These are phyloP conservation scores for Dendropsophus ebraccatus DNA, from an alignment of 2,113 vertebrate genomes.

Conservation along the genomic window DNA sequence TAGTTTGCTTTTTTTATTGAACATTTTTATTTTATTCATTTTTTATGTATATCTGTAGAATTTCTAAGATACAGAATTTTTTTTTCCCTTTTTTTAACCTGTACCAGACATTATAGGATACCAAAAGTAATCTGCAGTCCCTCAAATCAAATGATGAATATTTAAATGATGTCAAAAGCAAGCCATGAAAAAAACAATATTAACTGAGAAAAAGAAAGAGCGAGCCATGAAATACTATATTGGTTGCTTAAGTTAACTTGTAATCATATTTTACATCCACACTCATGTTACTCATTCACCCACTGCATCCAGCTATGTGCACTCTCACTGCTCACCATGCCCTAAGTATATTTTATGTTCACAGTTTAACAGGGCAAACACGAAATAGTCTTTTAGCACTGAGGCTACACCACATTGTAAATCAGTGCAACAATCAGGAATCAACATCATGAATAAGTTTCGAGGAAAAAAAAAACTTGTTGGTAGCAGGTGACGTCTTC, in stretches of 20 bases:
- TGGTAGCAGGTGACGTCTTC: neutral
- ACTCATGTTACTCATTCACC: slow-evolving; percentile 47
- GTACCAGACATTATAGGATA: slow-evolving; percentile 49
- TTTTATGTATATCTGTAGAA: slow-evolving; percentile 21
- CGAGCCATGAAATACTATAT: slow-evolving; percentile 49
- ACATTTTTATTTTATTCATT: slow-evolving; percentile 28
- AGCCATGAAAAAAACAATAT: slow-evolving; percentile 40
- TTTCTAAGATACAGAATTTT: slow-evolving; percentile 48
- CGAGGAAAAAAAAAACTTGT: neutral
- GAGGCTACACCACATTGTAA: slow-evolving; percentile 6
- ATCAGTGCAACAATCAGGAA: slow-evolving; percentile 13
- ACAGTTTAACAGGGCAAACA: slow-evolving; percentile 51
- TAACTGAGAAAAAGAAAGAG: slow-evolving; percentile 22
- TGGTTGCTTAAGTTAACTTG: slow-evolving; percentile 28
- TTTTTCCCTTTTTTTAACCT: slow-evolving; percentile 24
- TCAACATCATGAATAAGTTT: slow-evolving; percentile 2
- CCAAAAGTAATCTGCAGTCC: slow-evolving; percentile 28
- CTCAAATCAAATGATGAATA: slow-evolving; percentile 35
- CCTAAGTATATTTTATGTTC: slow-evolving; percentile 40
- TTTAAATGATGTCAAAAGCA: slow-evolving; percentile 24
- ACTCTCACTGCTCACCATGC: neutral
- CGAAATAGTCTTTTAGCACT: slow-evolving; percentile 20
- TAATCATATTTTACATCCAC: slow-evolving; percentile 40
- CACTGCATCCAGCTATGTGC: slow-evolving; percentile 3
- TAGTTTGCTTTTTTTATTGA: slow-evolving; percentile 30